Percentiles rank a stretch among this genome's conserved stretches.
Evolutionary conservation across 2,888 invertebrate species (phyloP).

Genomic region (Eristalis pertinax): DNA sequence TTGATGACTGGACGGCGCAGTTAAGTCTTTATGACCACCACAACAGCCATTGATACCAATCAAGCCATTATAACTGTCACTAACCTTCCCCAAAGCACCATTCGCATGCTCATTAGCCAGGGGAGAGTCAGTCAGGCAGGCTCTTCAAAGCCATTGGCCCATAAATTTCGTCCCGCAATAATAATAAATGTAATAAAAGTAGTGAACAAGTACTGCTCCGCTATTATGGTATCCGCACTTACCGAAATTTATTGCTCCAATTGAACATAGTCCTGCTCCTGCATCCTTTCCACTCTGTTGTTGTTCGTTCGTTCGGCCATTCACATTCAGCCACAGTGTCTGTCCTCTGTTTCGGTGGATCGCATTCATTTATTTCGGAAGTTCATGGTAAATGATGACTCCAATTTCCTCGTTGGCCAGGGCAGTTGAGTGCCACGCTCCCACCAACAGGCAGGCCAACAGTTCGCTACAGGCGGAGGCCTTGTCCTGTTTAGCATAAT

Average conservation of each 20-base stretch:
- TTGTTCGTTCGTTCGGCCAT: neutral
- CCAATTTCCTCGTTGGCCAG: slow-evolving; percentile 67
- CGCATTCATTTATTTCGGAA: slow-evolving; percentile 68
- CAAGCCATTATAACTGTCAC: neutral
- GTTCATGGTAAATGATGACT: slow-evolving; percentile 70
- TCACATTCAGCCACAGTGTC: neutral
- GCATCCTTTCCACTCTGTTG: slow-evolving; percentile 43
- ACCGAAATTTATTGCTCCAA: slow-evolving; percentile 64
- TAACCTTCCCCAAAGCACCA: slow-evolving; percentile 14
- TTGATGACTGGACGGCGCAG: slow-evolving; percentile 12
- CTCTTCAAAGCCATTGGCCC: slow-evolving; percentile 29
- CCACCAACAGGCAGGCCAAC: neutral
- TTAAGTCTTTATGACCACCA: slow-evolving; percentile 3
- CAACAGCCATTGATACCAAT: slow-evolving; percentile 5
- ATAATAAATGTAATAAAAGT: slow-evolving; percentile 71
- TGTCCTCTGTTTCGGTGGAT: slow-evolving; percentile 14
- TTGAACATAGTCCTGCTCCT: slow-evolving; percentile 65
- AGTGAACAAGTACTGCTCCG: slow-evolving; percentile 65
- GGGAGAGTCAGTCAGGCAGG: neutral
- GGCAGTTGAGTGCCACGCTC: slow-evolving; percentile 44
- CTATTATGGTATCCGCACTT: slow-evolving; percentile 69
- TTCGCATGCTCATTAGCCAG: slow-evolving; percentile 58
- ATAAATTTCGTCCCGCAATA: slow-evolving; percentile 64
- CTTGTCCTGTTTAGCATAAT: slow-evolving; percentile 69
- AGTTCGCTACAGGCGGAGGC: slow-evolving; percentile 32